phyloP scores from a whole-genome alignment of 2,113 vertebrate genomes.

The Callopanchax toddi region DNA sequence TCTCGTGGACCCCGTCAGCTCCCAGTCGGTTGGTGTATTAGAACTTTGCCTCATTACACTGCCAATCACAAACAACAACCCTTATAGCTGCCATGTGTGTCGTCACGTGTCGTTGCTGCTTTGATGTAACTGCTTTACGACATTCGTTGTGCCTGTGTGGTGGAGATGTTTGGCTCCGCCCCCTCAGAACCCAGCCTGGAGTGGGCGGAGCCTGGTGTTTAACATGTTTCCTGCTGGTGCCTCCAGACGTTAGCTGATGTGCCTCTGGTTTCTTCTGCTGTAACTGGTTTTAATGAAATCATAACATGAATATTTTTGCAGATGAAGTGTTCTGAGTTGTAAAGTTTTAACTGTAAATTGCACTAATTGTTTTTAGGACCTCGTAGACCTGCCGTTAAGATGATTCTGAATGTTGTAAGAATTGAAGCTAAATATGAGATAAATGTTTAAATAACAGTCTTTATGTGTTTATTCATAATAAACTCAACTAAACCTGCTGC shows the following conservation, averaged over 20 bases:
- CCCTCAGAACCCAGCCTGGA: neutral
- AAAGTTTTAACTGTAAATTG: slow-evolving; percentile 70
- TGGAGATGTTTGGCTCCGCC: slow-evolving; percentile 16
- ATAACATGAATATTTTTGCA: slow-evolving; percentile 78
- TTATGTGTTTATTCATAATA: slow-evolving; percentile 67
- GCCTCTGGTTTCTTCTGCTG: slow-evolving; percentile 49
- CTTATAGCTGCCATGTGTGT: neutral
- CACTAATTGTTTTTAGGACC: slow-evolving; percentile 75
- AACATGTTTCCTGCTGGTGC: slow-evolving; percentile 16
- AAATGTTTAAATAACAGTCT: slow-evolving; percentile 41
- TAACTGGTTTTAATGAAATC: slow-evolving; percentile 16
- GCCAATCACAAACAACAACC: neutral
- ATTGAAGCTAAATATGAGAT: slow-evolving; percentile 63
- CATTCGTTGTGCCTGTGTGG: slow-evolving; percentile 50
- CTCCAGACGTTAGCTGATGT: slow-evolving; percentile 31
- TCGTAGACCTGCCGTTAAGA: slow-evolving; percentile 65
- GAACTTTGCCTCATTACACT: neutral
- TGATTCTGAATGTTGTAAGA: slow-evolving; percentile 72
- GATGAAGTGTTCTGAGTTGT: slow-evolving; percentile 62
- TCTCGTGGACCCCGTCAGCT: neutral
- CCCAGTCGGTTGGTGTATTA: neutral
- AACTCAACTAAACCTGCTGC: slow-evolving; percentile 30
- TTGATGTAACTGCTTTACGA: slow-evolving; percentile 42
- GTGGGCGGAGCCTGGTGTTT: slow-evolving; percentile 13
- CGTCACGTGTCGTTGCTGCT: slow-evolving; percentile 19